Percentiles rank a stretch among this genome's conserved stretches.
These are phyloP conservation scores for Anableps anableps DNA, from an alignment of 2,797 vertebrate genomes.

Conservation along the genomic window DNA sequence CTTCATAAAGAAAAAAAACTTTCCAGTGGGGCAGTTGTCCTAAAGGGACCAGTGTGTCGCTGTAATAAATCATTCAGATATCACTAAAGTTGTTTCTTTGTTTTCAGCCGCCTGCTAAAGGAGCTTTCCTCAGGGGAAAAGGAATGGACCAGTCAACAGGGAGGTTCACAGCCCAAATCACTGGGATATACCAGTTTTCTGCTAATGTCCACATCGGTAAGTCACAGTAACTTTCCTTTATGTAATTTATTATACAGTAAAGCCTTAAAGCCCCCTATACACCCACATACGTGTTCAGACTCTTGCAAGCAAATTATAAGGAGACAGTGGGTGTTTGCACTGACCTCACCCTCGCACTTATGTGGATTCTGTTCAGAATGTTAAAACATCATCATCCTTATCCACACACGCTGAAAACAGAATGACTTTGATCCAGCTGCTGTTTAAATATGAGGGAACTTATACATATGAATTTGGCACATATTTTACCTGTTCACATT, in stretches of 20 bases:
- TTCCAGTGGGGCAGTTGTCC: not conserved
- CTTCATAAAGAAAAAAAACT: not conserved
- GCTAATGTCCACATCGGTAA: conserved; percentile 94
- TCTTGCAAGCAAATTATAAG: conserved; percentile 5
- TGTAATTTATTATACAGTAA: conserved; percentile 6
- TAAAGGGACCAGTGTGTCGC: not conserved
- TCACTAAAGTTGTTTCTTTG: conserved; percentile 4
- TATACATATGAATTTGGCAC: too few species aligned
- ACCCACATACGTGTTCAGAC: conserved; percentile 12
- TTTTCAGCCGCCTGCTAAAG: conserved; percentile 90
- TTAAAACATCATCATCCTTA: conserved; percentile 12
- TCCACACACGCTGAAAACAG: not conserved
- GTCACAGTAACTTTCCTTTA: conserved; percentile 18
- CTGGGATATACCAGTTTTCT: conserved; percentile 96
- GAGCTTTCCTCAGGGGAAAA: conserved; percentile 90
- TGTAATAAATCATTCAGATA: not conserved
- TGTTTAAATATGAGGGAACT: not conserved
- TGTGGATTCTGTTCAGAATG: conserved; percentile 6
- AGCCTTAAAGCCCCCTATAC: conserved; percentile 8
- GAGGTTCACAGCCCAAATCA: conserved; percentile 91
- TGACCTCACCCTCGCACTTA: conserved; percentile 4
- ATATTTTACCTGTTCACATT: not conserved
- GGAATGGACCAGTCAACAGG: conserved; percentile 91
- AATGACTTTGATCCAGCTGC: not conserved
- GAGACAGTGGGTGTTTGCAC: not conserved